Base-by-base conservation (phyloP, 2,888 invertebrate genomes). In the Andrena flavipes region DNA sequence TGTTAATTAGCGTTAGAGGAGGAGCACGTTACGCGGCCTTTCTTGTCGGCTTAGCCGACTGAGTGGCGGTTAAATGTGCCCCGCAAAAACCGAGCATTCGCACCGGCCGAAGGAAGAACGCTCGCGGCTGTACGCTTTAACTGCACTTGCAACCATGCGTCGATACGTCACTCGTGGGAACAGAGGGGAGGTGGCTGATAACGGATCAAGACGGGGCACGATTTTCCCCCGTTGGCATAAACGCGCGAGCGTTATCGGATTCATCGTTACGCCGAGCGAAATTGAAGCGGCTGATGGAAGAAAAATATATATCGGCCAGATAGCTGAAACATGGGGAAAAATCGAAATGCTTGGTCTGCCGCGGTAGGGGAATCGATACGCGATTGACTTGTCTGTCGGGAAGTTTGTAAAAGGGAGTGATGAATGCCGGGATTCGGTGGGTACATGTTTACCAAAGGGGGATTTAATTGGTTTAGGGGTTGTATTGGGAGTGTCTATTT, bases 1-100 rank as follows among this genome's bases (percentile, higher is more conserved):
- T 84, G 87, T 87, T 87, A 87, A 87, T 87, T 87, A 87, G 75
- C 87, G 78, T n/a, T 63, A 60, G 68, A 71, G 73, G 10, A 64
- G 62, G 62, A 69, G 49, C 70, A 71, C 72, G 70, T 75, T 81
- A 75, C 78, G 80, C 30, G 49, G 8, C 33, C 70, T 56, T 81
- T 73, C 81, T 77, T 82, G 82, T 60, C 30, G 49, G 70, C 63
- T 82, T 74, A 68, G 30, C 62, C 63, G 49, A 23, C 49, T 23
- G 59, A 72, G 42, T 72, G 60, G 30, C 42, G 51, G 56, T 59
- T 65, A 48, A 65, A 51, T n/a, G 56, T 30, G 59, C 33, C 26
- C n/a, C 33, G 56, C 51, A 76, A 64, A 54, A 71, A 51, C 51
- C 30, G 54, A 56, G 62, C 35, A 26, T 62, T 62, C 68, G 60